Evolutionary conservation across 2,797 vertebrate species (phyloP).

Genomic region (Diceros bicornis): DNA sequence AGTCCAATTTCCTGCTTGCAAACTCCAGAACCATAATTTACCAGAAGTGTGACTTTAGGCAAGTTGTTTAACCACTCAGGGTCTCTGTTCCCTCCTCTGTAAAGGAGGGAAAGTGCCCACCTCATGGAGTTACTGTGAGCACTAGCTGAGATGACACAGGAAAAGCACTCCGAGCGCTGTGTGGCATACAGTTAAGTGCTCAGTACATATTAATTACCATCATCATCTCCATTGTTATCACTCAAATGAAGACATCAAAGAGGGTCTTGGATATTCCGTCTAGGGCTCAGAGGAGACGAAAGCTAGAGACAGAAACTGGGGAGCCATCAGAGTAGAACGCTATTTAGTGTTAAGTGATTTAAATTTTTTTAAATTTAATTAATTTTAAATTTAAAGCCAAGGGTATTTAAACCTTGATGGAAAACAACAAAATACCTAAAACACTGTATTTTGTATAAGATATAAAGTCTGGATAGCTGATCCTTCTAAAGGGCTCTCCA

Average conservation of each 20-base stretch:
- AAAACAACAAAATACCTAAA: neutral
- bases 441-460: neutral
- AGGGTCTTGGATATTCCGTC: neutral
- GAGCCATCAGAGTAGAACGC: neutral
- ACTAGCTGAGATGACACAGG: neutral
- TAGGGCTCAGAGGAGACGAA: neutral
- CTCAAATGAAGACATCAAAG: neutral
- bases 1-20: neutral
- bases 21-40: neutral
- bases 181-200: neutral
- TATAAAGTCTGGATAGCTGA: neutral
- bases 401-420: neutral
- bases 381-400: constrained; percentile 31
- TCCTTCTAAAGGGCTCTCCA: neutral
- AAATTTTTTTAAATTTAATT: constrained; percentile 6
- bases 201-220: neutral
- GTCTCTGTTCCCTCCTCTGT: neutral
- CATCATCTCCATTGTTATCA: neutral
- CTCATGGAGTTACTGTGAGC: neutral
- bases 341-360: neutral
- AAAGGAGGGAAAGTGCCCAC: neutral
- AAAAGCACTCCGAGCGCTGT: neutral
- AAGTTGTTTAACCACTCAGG: neutral
- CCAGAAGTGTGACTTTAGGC: neutral
- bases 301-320: neutral